Evolutionary conservation across 2,113 vertebrate genomes (phyloP).

Genomic region (Furnarius figulus): DNA sequence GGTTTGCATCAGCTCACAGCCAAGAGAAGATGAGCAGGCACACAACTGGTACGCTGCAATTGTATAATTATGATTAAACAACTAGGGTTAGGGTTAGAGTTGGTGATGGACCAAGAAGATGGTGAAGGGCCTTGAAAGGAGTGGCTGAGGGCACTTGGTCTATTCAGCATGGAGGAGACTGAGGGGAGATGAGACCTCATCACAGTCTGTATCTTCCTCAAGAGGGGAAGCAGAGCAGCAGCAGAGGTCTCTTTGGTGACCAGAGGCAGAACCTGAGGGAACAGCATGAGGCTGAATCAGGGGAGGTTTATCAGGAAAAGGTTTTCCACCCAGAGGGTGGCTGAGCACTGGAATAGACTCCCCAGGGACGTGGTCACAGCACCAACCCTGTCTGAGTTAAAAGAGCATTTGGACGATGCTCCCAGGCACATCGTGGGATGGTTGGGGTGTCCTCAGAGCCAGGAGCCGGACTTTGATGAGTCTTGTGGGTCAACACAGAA

Average conservation of each 20-base stretch:
- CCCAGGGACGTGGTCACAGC: background rate
- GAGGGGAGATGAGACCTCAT: background rate
- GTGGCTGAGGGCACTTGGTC: background rate
- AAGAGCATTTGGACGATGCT: background rate
- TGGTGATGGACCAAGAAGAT: too few relatives aligned
- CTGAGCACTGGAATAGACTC: rapidly evolving
- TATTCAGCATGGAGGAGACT: background rate
- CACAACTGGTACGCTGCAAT: rapidly evolving
- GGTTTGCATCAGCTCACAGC: background rate
- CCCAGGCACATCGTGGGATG: background rate
- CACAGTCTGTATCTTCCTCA: background rate
- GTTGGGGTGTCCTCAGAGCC: background rate
- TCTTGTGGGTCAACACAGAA: background rate
- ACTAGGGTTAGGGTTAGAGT: too few relatives aligned
- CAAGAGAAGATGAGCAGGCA: background rate
- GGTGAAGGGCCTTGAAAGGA: background rate
- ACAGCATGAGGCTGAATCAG: background rate
- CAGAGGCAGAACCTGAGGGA: background rate
- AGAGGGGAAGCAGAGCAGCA: background rate
- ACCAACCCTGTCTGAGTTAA: background rate
- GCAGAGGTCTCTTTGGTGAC: background rate
- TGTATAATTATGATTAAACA: background rate
- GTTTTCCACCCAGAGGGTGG: too few relatives aligned
- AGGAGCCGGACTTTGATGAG: background rate
- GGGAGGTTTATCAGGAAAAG: background rate